Conservation (phyloP, 2,888 invertebrate species). For the Plusia festucae region DNA sequence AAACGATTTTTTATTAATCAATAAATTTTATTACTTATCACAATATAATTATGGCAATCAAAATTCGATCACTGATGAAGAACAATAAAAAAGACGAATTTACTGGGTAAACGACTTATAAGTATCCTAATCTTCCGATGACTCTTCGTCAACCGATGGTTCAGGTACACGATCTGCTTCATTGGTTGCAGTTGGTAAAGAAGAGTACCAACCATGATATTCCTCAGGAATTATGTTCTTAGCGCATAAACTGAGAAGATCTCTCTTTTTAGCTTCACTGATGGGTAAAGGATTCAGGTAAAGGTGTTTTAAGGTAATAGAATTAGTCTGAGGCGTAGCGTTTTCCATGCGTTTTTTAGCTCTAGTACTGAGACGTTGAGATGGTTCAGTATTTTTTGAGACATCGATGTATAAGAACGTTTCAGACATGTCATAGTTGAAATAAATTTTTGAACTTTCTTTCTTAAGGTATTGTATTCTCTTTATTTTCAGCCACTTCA, state of each 20-base stretch:
- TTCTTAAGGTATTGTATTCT: constrained; percentile 9
- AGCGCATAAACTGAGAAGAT: background rate
- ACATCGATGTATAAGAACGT: background rate
- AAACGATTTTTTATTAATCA: too few relatives aligned
- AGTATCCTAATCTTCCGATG: background rate
- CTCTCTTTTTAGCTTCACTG: background rate
- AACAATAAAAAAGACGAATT: background rate
- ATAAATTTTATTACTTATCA: too few relatives aligned
- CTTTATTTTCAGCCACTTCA: constrained; percentile 37
- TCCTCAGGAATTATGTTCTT: background rate
- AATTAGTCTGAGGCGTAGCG: background rate
- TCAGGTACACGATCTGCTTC: background rate
- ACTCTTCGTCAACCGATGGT: background rate
- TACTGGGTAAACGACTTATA: background rate
- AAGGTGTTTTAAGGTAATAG: background rate
- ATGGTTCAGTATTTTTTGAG: background rate
- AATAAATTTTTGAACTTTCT: constrained; percentile 14
- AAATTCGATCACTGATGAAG: background rate
- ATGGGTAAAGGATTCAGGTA: background rate
- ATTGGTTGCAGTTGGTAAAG: background rate
- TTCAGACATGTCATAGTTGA: constrained; percentile 21
- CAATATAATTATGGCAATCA: background rate
- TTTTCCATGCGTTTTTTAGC: background rate
- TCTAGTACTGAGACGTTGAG: background rate
- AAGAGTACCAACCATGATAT: background rate